Evolutionary conservation across 2,113 vertebrate species (phyloP).

Genomic region (Oryzias celebensis): DNA sequence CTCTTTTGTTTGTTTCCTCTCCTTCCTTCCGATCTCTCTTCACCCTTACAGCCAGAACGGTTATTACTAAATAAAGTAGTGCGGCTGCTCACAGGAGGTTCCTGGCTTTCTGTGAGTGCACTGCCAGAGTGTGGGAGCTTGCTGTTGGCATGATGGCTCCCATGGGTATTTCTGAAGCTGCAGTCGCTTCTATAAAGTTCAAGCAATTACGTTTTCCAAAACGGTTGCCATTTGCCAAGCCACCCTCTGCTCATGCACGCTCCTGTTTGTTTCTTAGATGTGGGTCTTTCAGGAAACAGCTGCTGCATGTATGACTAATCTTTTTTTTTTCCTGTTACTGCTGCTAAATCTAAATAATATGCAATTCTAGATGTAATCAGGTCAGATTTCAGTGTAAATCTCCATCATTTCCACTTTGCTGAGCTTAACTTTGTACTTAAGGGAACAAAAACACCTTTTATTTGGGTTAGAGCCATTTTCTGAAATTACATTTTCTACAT

Average conservation of each 20-base stretch:
- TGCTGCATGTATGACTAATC: neutral
- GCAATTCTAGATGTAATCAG: neutral
- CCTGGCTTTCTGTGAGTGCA: conserved; percentile 27
- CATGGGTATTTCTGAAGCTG: conserved; percentile 59
- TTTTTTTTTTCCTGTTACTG: neutral
- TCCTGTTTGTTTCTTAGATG: conserved; percentile 35
- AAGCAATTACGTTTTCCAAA: conserved; percentile 69
- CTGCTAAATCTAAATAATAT: conserved; percentile 17
- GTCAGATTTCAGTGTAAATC: neutral
- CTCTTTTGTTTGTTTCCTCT: conserved; percentile 16
- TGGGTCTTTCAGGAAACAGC: neutral
- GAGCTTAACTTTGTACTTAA: no score
- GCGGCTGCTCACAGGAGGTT: conserved; percentile 64
- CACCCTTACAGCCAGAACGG: conserved; percentile 52
- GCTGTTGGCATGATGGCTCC: conserved; percentile 64
- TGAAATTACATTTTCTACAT: no score
- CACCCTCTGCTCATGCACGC: conserved; percentile 29
- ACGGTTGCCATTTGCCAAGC: conserved; percentile 62
- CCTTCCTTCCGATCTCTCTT: conserved; percentile 24
- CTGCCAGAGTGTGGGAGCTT: conserved; percentile 16
- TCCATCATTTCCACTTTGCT: no score
- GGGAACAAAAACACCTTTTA: no score
- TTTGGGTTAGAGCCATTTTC: no score
- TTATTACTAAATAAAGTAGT: conserved; percentile 66
- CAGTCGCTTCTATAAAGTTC: conserved; percentile 70